Evolutionary conservation across 2,888 invertebrate genomes (phyloP).

Genomic region (Brachynemurus nebulosus): DNA sequence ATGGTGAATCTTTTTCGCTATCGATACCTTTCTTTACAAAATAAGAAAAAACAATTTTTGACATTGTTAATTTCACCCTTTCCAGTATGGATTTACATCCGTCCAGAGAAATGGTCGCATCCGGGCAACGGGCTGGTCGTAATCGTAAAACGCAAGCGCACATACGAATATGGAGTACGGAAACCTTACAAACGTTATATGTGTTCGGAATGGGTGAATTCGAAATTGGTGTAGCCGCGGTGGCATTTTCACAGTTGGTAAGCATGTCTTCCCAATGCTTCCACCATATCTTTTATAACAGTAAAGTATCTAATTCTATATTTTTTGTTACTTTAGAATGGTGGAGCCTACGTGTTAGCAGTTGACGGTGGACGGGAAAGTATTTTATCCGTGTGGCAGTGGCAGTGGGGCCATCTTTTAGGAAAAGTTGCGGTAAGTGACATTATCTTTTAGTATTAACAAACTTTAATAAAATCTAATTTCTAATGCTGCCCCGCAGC

Average conservation of each 20-base stretch:
- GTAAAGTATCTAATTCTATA: conserved; percentile 13
- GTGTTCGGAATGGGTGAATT: conserved; percentile 87
- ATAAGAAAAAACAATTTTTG: too few species aligned
- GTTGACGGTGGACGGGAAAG: conserved; percentile 83
- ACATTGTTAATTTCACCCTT: not conserved
- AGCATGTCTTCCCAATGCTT: conserved; percentile 20
- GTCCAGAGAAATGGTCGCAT: conserved; percentile 74
- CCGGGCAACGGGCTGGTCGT: conserved; percentile 74
- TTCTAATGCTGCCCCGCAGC: too few species aligned
- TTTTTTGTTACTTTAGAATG: conserved; percentile 52
- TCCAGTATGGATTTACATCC: conserved; percentile 77
- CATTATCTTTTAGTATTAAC: not conserved
- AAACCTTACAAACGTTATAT: conserved; percentile 73
- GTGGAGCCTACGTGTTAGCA: conserved; percentile 78
- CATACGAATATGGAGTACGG: conserved; percentile 85
- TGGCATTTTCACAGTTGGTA: conserved; percentile 80
- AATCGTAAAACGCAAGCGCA: conserved; percentile 78
- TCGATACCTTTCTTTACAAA: not conserved
- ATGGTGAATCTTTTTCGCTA: not conserved
- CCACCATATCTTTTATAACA: not conserved
- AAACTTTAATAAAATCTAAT: too few species aligned
- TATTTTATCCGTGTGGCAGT: conserved; percentile 87
- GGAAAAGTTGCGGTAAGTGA: conserved; percentile 82
- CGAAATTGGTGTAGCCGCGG: conserved; percentile 72
- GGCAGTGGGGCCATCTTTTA: conserved; percentile 87